phyloP scores from a whole-genome alignment of 2,888 invertebrate species.

The Gasteruption jaculator region DNA sequence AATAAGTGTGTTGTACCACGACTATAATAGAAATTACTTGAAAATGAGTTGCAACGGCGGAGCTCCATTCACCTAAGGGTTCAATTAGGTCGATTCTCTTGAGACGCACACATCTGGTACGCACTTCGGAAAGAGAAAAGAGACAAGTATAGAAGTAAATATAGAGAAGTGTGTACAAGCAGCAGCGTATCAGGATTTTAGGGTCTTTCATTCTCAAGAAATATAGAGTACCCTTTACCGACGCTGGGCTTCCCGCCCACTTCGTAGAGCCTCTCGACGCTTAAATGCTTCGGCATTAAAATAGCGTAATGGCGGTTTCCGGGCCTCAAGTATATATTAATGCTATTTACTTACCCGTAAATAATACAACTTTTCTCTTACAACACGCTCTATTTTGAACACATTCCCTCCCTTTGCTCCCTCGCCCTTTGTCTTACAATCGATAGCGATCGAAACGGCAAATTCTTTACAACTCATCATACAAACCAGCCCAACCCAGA shows the following conservation, averaged over 20 bases:
- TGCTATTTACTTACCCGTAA: too few species aligned
- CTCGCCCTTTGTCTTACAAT: constrained; percentile 1
- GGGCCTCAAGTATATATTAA: constrained; percentile 35
- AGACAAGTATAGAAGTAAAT: neutral
- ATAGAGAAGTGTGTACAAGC: neutral
- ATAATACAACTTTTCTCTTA: constrained; percentile 19
- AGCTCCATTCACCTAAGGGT: too few species aligned
- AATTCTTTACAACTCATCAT: too few species aligned
- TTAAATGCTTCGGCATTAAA: constrained; percentile 44
- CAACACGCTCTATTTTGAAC: constrained; percentile 13
- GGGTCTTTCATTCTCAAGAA: constrained; percentile 15
- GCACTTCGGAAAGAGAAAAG: too few species aligned
- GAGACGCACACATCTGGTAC: constrained; percentile 16
- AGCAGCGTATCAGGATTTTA: constrained; percentile 4
- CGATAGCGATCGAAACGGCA: too few species aligned
- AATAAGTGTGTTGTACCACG: too few species aligned
- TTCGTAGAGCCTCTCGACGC: constrained; percentile 42
- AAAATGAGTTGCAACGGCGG: too few species aligned
- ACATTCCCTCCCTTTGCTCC: constrained; percentile 1
- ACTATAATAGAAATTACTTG: too few species aligned
- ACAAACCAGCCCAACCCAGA: too few species aligned
- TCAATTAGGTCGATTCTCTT: too few species aligned
- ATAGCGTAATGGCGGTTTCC: constrained; percentile 46
- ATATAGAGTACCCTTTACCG: constrained; percentile 27
- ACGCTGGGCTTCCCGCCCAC: constrained; percentile 32